Conservation (phyloP, 2,797 vertebrate genomes). For the Balearica regulorum region DNA sequence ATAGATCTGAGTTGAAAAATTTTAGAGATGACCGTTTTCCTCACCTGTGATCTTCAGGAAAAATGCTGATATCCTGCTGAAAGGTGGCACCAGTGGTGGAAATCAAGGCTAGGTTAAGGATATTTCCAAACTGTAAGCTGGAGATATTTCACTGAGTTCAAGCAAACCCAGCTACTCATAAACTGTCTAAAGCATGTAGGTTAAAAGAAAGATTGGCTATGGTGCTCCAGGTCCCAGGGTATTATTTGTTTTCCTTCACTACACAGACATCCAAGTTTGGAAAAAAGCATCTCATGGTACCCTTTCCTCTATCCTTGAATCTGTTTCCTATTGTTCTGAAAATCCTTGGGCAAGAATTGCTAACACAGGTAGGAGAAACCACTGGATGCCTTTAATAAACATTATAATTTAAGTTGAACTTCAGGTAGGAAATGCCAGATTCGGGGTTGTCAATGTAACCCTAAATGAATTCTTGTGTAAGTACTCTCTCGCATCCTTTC, state of each 20-base stretch:
- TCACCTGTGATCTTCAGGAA: background rate
- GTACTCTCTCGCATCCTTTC: background rate
- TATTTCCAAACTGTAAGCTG: background rate
- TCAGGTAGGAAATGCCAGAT: background rate
- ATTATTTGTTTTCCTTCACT: background rate
- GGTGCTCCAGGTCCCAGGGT: background rate
- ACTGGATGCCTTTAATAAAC: background rate
- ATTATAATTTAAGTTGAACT: background rate
- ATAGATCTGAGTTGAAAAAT: background rate
- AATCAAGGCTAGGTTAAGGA: background rate
- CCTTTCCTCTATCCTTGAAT: background rate
- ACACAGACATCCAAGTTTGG: background rate
- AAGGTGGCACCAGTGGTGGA: background rate
- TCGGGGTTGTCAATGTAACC: background rate
- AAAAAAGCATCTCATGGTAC: background rate
- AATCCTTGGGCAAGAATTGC: background rate
- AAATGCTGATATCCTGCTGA: background rate
- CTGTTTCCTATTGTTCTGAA: background rate
- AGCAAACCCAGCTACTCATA: background rate
- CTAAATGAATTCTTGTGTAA: background rate
- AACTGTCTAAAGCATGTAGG: background rate
- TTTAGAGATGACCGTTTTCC: background rate
- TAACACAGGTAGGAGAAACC: background rate
- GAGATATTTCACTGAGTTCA: background rate
- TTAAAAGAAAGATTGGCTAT: background rate